Conservation (phyloP, 2,113 vertebrate genomes). For the Poicephalus meyeri region DNA sequence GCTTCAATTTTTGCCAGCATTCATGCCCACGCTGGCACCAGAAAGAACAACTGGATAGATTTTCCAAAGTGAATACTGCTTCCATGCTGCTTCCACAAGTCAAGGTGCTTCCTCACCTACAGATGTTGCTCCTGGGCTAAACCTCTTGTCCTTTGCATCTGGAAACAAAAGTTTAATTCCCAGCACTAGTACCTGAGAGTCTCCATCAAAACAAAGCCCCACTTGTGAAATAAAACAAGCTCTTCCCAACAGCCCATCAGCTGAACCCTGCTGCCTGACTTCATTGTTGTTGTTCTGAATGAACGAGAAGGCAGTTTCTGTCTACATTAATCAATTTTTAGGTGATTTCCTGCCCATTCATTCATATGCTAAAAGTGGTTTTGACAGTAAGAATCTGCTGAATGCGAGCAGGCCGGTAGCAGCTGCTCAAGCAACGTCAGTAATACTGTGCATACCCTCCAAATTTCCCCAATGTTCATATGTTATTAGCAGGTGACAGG, state of each 20-base stretch:
- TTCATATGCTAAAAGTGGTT: neutral
- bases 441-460: neutral
- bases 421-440: neutral
- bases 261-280: neutral
- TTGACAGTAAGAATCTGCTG: neutral
- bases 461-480: neutral
- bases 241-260: neutral
- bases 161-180: neutral
- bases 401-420: neutral
- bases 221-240: neutral
- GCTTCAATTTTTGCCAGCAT: neutral
- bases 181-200: neutral
- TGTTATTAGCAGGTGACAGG: neutral
- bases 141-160: neutral
- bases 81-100: neutral
- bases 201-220: neutral
- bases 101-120: neutral
- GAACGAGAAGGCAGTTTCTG: neutral
- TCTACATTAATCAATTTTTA: slow-evolving; percentile 25
- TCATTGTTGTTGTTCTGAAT: neutral
- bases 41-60: neutral
- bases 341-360: neutral
- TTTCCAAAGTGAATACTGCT: neutral
- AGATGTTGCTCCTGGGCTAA: neutral
- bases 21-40: neutral